These are phyloP conservation scores for Ptychoptera contaminata DNA, from an alignment of 2,888 invertebrate species.

Conservation along the genomic window DNA sequence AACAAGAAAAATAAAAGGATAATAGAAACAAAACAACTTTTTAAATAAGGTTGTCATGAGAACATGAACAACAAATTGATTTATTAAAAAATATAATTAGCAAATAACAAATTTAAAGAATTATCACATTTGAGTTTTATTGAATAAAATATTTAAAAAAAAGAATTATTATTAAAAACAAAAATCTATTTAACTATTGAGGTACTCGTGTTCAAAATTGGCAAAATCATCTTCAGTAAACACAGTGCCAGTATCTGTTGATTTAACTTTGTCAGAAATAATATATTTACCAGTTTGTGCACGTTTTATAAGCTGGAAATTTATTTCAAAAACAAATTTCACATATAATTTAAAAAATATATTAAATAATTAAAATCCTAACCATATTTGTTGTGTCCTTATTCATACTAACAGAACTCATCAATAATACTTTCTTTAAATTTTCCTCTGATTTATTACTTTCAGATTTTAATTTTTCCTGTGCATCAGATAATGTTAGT, in stretches of 20 bases:
- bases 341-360: no score
- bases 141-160: neutral
- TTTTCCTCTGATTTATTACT: neutral
- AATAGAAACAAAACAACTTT: neutral
- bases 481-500: neutral
- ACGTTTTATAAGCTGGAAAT: neutral
- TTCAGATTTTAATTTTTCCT: neutral
- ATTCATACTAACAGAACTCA: neutral
- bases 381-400: neutral
- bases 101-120: neutral
- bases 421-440: neutral
- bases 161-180: neutral
- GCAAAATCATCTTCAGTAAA: constrained; percentile 4
- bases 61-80: neutral
- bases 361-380: no score
- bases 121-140: neutral
- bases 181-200: neutral
- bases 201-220: constrained; percentile 2
- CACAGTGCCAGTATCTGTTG: neutral
- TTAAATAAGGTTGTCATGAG: neutral
- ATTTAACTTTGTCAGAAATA: neutral
- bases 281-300: constrained; percentile 2
- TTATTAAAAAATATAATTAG: neutral
- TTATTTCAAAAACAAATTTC: no score
- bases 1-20: neutral